phyloP scores from a whole-genome alignment of 2,888 invertebrate genomes.

The Lasioglossum malachurum region DNA sequence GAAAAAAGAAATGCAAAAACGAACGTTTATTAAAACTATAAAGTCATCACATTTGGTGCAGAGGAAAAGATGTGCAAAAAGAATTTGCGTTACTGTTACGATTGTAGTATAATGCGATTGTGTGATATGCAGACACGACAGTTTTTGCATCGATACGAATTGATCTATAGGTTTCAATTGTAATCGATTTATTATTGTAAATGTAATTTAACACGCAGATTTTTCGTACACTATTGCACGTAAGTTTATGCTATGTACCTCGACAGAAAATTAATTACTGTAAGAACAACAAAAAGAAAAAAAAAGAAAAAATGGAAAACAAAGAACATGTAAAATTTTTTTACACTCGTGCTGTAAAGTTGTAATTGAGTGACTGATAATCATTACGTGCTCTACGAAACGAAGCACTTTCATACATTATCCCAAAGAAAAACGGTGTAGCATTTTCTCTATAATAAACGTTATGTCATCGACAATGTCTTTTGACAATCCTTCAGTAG shows the following conservation, averaged over 20 bases:
- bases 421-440: slow-evolving; percentile 81
- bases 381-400: slow-evolving; percentile 73
- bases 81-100: slow-evolving; percentile 3
- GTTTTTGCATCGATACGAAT: slow-evolving; percentile 25
- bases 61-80: background rate
- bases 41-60: background rate
- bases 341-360: slow-evolving; percentile 79
- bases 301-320: slow-evolving; percentile 15
- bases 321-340: slow-evolving; percentile 77
- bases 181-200: slow-evolving; percentile 36
- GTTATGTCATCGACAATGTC: slow-evolving; percentile 67
- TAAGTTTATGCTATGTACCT: slow-evolving; percentile 62
- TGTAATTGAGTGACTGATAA: slow-evolving; percentile 78
- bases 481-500: slow-evolving; percentile 21
- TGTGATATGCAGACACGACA: background rate
- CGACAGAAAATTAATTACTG: slow-evolving; percentile 50
- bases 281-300: slow-evolving; percentile 52
- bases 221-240: slow-evolving; percentile 58
- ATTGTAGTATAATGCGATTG: slow-evolving; percentile 29
- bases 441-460: slow-evolving; percentile 81
- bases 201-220: slow-evolving; percentile 44
- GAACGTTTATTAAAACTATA: background rate
- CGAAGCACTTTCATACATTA: slow-evolving; percentile 80
- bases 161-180: slow-evolving; percentile 27
- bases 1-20: background rate